These are phyloP conservation scores for Dolichotis patagonum DNA, from an alignment of 2,113 vertebrate species.

Conservation along the genomic window DNA sequence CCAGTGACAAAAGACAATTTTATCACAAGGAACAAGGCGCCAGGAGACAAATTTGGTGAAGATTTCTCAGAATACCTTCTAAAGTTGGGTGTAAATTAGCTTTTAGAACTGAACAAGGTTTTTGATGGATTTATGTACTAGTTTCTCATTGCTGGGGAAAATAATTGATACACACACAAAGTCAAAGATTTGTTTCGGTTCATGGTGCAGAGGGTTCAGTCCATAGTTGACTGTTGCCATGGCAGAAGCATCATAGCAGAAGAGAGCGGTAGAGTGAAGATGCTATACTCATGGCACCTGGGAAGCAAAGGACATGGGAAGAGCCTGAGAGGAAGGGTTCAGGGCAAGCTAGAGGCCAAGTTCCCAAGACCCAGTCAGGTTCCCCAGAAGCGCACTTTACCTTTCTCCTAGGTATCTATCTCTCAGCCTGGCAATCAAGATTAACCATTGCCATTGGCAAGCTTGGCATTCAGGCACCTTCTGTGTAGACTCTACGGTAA, in stretches of 20 bases:
- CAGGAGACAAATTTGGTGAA: neutral
- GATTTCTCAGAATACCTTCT: neutral
- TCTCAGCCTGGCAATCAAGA: neutral
- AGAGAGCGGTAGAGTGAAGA: neutral
- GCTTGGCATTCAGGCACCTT: neutral
- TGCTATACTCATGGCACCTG: neutral
- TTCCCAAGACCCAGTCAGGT: neutral
- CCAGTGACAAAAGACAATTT: neutral
- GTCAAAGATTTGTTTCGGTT: neutral
- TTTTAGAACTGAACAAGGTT: neutral
- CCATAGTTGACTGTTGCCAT: neutral
- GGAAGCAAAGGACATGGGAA: neutral
- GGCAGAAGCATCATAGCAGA: neutral
- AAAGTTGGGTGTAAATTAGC: neutral
- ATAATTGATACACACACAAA: neutral
- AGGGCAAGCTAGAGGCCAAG: neutral
- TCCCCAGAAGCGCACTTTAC: neutral
- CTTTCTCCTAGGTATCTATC: neutral
- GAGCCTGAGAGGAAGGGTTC: neutral
- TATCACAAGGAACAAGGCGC: neutral
- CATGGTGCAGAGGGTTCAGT: neutral
- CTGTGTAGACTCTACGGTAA: neutral
- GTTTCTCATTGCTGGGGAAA: neutral
- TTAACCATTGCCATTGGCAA: neutral
- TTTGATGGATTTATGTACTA: neutral